Conservation (phyloP, 2,113 vertebrate genomes). For the Alouatta palliata region DNA sequence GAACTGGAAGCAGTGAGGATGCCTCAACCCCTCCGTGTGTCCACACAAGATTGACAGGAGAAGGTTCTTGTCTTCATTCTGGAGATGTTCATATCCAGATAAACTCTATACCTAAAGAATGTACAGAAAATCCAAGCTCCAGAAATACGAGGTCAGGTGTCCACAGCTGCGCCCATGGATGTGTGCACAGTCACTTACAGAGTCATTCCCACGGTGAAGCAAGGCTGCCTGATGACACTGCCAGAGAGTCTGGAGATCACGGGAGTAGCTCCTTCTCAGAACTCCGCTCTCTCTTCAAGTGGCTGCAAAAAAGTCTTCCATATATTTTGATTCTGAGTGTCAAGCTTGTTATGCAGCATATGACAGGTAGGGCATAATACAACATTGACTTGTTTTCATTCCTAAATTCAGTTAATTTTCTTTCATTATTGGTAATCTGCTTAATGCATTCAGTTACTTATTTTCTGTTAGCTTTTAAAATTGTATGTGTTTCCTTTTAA, state of each 20-base stretch:
- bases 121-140: constrained; percentile 80
- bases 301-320: constrained; percentile 95
- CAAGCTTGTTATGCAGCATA: constrained; percentile 93
- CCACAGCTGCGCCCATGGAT: constrained; percentile 84
- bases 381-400: constrained; percentile 52
- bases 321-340: constrained; percentile 93
- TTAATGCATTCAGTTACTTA: constrained; percentile 69
- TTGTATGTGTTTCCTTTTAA: constrained; percentile 67
- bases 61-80: constrained; percentile 75
- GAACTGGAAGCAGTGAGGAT: constrained; percentile 72
- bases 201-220: constrained; percentile 80
- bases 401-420: constrained; percentile 71
- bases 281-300: constrained; percentile 91
- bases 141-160: constrained; percentile 81
- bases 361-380: constrained; percentile 86
- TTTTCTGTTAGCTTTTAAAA: constrained; percentile 78
- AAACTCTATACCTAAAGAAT: constrained; percentile 80
- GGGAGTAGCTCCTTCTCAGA: constrained; percentile 90
- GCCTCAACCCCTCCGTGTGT: constrained; percentile 82
- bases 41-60: constrained; percentile 77
- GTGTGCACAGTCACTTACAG: constrained; percentile 76
- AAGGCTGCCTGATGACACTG: constrained; percentile 68
- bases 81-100: constrained; percentile 88
- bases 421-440: constrained; percentile 69
- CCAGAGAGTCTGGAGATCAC: constrained; percentile 88